These are phyloP conservation scores for Alligator mississippiensis DNA, from an alignment of 2,113 vertebrate genomes.

Conservation along the genomic window DNA sequence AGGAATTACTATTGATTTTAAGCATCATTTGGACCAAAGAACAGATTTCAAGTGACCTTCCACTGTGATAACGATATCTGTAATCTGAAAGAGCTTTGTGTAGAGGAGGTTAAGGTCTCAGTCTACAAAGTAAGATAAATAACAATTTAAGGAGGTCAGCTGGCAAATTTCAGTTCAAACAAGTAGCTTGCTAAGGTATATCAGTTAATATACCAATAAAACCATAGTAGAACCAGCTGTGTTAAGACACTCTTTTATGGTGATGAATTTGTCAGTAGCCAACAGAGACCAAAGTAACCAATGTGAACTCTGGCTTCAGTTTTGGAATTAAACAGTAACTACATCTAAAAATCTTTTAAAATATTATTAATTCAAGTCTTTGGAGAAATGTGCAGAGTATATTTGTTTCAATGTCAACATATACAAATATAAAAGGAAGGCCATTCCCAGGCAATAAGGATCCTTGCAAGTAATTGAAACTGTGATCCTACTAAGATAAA, in stretches of 20 bases:
- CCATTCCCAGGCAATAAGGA: rapidly evolving
- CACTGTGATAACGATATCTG: slow-evolving; percentile 76
- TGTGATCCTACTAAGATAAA: neutral
- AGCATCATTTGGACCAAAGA: slow-evolving; percentile 76
- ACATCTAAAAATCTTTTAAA: neutral
- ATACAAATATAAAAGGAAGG: neutral
- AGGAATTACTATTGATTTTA: slow-evolving; percentile 78
- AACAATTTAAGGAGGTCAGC: slow-evolving; percentile 62
- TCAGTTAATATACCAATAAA: slow-evolving; percentile 9
- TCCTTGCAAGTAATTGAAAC: neutral
- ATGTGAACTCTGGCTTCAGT: neutral
- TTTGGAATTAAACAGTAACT: neutral
- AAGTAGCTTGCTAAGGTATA: slow-evolving; percentile 45
- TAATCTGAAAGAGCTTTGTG: slow-evolving; percentile 63
- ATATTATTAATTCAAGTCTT: slow-evolving; percentile 13
- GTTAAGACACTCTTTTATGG: slow-evolving; percentile 36
- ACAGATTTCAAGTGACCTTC: slow-evolving; percentile 79
- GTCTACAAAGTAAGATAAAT: slow-evolving; percentile 56
- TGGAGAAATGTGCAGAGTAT: neutral
- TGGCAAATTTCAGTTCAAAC: slow-evolving; percentile 69
- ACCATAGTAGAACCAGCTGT: slow-evolving; percentile 27
- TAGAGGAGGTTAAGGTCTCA: slow-evolving; percentile 51
- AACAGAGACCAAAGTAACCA: neutral
- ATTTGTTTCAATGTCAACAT: neutral
- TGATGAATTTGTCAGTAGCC: neutral